A percentile compares a stretch with the other conserved stretches of the same genome.
Evolutionary conservation across 2,797 vertebrate species (phyloP).

Genomic region (Geotrypetes seraphini): DNA sequence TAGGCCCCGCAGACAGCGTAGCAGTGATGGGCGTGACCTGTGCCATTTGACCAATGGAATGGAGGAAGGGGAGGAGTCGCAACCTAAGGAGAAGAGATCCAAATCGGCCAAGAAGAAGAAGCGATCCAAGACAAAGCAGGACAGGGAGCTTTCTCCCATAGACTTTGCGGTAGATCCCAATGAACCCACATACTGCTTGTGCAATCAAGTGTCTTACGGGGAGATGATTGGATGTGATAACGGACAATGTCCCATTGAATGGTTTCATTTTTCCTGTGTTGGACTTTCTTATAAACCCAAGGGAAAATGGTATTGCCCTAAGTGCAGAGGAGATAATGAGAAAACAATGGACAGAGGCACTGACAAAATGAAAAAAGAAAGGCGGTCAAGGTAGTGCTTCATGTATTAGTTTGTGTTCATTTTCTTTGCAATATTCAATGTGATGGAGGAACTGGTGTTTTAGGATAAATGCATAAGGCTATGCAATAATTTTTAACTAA

Average conservation of each 20-base stretch:
- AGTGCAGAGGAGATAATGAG: constrained; percentile 93
- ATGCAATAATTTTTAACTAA: constrained; percentile 72
- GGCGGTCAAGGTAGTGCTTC: constrained; percentile 87
- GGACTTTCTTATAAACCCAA: constrained; percentile 96
- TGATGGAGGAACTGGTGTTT: constrained; percentile 48
- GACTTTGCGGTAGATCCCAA: constrained; percentile 93
- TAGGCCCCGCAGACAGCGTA: constrained; percentile 79
- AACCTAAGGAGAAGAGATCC: constrained; percentile 81
- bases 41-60: constrained; percentile 83
- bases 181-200: constrained; percentile 95
- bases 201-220: constrained; percentile 91
- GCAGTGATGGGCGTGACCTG: constrained; percentile 87
- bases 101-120: constrained; percentile 97
- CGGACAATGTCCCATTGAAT: constrained; percentile 92
- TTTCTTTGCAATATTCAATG: constrained; percentile 49
- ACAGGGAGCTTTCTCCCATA: constrained; percentile 83
- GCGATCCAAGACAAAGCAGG: constrained; percentile 86
- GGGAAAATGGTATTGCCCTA: constrained; percentile 96
- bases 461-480: constrained; percentile 61
- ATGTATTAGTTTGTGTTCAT: constrained; percentile 28
- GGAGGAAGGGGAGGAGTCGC: constrained; percentile 76
- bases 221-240: constrained; percentile 98
- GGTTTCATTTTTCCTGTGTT: constrained; percentile 97
- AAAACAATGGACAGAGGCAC: constrained; percentile 98
- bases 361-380: constrained; percentile 93